Percentiles rank a stretch among this genome's conserved stretches.
phyloP scores from a whole-genome alignment of 1,140 invertebrate genomes.

The Drosophila navojoa region DNA sequence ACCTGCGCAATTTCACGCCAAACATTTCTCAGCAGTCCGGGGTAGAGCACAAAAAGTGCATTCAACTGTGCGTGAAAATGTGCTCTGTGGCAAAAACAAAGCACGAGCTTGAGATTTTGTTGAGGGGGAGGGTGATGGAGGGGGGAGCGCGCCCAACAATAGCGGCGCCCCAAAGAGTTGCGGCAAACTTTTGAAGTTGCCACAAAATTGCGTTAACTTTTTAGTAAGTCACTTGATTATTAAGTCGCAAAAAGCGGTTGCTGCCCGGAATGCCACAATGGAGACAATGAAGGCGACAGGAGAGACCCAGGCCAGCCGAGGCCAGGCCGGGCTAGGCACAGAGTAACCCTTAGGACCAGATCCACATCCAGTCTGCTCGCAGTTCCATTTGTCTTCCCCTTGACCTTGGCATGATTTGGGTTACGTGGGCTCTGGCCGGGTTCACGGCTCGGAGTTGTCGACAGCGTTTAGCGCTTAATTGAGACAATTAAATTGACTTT shows the following conservation, averaged over 20 bases:
- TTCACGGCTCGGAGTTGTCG: constrained; percentile 33
- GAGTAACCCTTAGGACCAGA: too few relatives aligned
- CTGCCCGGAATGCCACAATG: constrained; percentile 58
- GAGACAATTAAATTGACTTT: constrained; percentile 81
- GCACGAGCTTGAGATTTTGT: constrained; percentile 3
- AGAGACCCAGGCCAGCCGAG: too few relatives aligned
- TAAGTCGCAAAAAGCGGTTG: constrained; percentile 13
- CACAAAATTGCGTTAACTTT: constrained; percentile 80
- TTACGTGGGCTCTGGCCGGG: constrained; percentile 19
- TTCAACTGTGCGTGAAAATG: constrained; percentile 76
- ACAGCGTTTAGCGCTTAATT: constrained; percentile 76
- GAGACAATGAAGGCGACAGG: constrained; percentile 30
- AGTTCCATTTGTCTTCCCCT: constrained; percentile 4
- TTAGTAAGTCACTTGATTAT: constrained; percentile 81
- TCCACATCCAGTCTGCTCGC: too few relatives aligned
- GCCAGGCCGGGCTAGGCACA: too few relatives aligned
- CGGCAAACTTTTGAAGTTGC: constrained; percentile 76
- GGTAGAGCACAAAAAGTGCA: constrained; percentile 66
- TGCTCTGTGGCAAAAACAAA: constrained; percentile 16
- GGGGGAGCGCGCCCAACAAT: neutral
- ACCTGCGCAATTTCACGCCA: constrained; percentile 20
- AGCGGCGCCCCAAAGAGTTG: constrained; percentile 52
- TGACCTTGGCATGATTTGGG: constrained; percentile 72
- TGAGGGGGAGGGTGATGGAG: too few relatives aligned
- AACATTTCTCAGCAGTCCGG: constrained; percentile 21